Evolutionary conservation across 2,113 vertebrate genomes (phyloP).

Genomic region (Choloepus hoffmanni): DNA sequence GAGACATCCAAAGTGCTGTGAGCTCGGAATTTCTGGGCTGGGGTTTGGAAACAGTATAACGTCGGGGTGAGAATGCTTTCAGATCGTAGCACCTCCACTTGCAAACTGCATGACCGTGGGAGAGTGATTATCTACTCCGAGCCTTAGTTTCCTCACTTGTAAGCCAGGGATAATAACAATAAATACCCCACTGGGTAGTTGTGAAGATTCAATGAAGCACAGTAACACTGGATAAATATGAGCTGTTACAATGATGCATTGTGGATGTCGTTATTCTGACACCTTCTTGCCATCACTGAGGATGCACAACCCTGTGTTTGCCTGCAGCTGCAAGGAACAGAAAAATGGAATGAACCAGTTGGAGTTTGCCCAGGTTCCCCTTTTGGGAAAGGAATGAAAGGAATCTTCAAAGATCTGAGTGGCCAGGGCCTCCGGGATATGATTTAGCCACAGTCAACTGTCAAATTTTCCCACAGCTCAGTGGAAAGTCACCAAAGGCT

Average conservation of each 20-base stretch:
- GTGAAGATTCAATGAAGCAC: not conserved
- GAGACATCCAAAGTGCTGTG: not conserved
- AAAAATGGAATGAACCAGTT: constrained; percentile 26
- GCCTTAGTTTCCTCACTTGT: not conserved
- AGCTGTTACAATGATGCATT: not conserved
- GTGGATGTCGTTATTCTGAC: not conserved
- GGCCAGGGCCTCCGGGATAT: constrained; percentile 75
- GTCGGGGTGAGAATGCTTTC: not conserved
- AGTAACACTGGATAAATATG: not conserved
- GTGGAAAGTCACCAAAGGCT: constrained; percentile 80
- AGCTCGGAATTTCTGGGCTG: not conserved
- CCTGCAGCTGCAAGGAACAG: not conserved
- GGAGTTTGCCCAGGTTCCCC: constrained; percentile 37
- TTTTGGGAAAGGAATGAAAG: constrained; percentile 73
- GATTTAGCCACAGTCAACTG: constrained; percentile 61
- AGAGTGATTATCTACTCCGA: not conserved
- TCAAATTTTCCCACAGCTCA: constrained; percentile 77
- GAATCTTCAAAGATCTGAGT: constrained; percentile 66
- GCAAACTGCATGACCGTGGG: not conserved
- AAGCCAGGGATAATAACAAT: not conserved
- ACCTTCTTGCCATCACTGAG: not conserved
- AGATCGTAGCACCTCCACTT: not conserved
- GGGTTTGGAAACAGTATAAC: not conserved
- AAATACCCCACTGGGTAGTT: not conserved
- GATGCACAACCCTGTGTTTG: not conserved